Conservation (phyloP, 2,113 vertebrate genomes). For the Protobothrops mucrosquamatus region DNA sequence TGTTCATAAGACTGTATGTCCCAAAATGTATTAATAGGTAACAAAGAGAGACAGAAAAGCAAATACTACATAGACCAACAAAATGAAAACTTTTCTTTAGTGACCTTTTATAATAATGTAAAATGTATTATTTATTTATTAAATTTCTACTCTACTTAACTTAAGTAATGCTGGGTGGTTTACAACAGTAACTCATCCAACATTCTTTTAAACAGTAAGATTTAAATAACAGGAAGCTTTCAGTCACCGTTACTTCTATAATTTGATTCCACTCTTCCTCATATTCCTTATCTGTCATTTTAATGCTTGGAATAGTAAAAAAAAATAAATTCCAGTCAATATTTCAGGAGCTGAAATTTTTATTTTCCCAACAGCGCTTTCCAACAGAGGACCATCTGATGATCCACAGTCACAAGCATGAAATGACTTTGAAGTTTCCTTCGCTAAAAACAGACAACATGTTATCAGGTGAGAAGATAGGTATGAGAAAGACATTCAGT, state of each 20-base stretch:
- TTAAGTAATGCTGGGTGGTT: not conserved
- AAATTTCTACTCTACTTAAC: not conserved
- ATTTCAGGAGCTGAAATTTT: constrained; percentile 64
- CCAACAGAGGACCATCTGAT: constrained; percentile 98
- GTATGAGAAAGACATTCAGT: constrained; percentile 36
- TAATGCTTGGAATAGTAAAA: constrained; percentile 37
- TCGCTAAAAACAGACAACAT: constrained; percentile 99
- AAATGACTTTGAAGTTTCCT: constrained; percentile 99
- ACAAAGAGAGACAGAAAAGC: not conserved
- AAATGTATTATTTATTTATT: not conserved
- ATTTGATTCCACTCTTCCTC: constrained; percentile 7
- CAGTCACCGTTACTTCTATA: constrained; percentile 29
- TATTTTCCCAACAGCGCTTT: constrained; percentile 84
- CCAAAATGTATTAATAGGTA: not conserved
- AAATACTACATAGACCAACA: not conserved
- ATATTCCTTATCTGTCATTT: not conserved
- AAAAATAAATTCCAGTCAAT: constrained; percentile 54
- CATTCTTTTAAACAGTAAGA: not conserved
- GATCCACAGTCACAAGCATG: constrained; percentile 99
- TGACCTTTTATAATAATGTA: not conserved
- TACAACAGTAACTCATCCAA: not conserved
- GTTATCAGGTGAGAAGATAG: constrained; percentile 89
- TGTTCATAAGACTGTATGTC: not conserved
- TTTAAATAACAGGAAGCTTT: constrained; percentile 28
- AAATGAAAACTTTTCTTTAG: not conserved